Percentiles rank a stretch among this genome's conserved stretches.
phyloP scores from a whole-genome alignment of 2,113 vertebrate genomes.

The Holacanthus passer region DNA sequence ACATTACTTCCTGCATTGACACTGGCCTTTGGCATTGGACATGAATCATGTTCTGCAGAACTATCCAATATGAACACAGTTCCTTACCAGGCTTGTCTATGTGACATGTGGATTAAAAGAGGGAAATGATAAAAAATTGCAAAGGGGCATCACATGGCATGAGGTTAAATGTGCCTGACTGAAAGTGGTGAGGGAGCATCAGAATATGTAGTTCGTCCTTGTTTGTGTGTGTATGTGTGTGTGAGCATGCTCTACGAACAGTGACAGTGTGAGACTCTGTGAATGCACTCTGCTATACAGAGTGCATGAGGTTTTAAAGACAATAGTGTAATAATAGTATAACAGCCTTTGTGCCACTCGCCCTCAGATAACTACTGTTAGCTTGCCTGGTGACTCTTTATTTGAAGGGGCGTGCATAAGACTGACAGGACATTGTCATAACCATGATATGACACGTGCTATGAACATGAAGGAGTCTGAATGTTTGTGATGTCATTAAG shows the following conservation, averaged over 20 bases:
- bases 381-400: not conserved
- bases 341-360: not conserved
- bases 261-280: constrained; percentile 9
- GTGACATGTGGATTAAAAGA: not conserved
- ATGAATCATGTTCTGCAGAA: not conserved
- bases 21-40: too few relatives aligned
- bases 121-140: not conserved
- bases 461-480: too few relatives aligned
- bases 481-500: too few relatives aligned
- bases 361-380: constrained; percentile 7
- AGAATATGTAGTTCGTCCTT: not conserved
- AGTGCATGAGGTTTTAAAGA: constrained; percentile 9
- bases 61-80: not conserved
- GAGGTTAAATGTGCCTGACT: not conserved
- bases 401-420: too few relatives aligned
- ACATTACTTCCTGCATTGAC: not conserved
- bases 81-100: not conserved
- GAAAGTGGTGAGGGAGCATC: not conserved
- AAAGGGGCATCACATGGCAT: not conserved
- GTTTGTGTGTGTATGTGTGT: not conserved
- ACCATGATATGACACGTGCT: too few relatives aligned
- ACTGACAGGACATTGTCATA: too few relatives aligned
- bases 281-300: constrained; percentile 13
- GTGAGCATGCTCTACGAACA: constrained; percentile 5
- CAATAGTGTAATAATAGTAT: constrained; percentile 22